These are phyloP conservation scores for Heterotis niloticus DNA, from an alignment of 2,113 vertebrate genomes.

Conservation along the genomic window DNA sequence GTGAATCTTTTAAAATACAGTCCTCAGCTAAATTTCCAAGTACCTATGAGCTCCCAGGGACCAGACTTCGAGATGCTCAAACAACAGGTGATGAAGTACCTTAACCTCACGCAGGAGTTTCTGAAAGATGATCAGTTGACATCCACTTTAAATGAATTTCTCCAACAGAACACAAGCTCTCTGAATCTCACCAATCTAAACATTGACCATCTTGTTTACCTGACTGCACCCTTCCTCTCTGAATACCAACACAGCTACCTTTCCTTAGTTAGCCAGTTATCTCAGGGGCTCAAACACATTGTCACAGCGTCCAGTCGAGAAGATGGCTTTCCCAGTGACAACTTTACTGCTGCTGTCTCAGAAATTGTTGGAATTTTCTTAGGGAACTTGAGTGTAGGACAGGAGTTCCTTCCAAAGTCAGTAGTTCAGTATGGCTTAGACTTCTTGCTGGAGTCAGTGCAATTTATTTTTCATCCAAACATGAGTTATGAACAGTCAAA, in stretches of 20 bases:
- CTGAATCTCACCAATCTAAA: conserved; percentile 36
- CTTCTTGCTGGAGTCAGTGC: conserved; percentile 43
- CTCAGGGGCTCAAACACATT: conserved; percentile 46
- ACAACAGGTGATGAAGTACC: conserved; percentile 45
- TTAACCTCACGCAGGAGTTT: conserved; percentile 47
- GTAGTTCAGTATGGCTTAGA: conserved; percentile 42
- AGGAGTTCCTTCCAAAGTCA: conserved; percentile 8
- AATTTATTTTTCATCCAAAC: conserved; percentile 44
- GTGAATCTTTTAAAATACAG: conserved; percentile 37
- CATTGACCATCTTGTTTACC: conserved; percentile 47
- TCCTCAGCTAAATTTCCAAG: conserved; percentile 30
- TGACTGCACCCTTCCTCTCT: conserved; percentile 32
- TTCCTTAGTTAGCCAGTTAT: conserved; percentile 39
- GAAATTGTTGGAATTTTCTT: conserved; percentile 39
- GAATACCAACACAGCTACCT: conserved; percentile 44
- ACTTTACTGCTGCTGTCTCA: conserved; percentile 43
- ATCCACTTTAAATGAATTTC: conserved; percentile 38
- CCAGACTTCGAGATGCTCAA: conserved; percentile 39
- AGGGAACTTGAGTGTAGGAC: conserved; percentile 26
- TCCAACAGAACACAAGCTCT: conserved; percentile 47
- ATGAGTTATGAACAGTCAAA: conserved; percentile 42
- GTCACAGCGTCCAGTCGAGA: conserved; percentile 43
- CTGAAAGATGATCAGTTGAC: conserved; percentile 48
- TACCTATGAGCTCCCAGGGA: conserved; percentile 30
- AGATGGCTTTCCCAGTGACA: conserved; percentile 47